phyloP scores from a whole-genome alignment of 2,797 vertebrate species.

The Eurystomus glaucurus region DNA sequence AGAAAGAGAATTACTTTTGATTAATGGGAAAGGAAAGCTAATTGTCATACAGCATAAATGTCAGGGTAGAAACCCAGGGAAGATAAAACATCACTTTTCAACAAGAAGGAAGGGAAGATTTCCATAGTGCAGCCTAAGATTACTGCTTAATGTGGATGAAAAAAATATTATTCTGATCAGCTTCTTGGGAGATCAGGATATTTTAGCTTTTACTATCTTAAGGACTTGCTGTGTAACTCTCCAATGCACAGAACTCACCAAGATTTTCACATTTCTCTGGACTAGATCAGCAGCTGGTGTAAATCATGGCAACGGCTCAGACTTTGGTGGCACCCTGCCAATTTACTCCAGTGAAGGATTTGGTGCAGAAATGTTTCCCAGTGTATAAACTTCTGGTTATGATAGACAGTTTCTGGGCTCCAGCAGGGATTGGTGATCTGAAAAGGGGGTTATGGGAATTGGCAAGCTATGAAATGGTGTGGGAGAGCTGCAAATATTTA shows the following conservation, averaged over 20 bases:
- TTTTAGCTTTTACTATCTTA: conserved; percentile 23
- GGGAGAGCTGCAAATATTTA: conserved; percentile 65
- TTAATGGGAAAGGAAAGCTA: conserved; percentile 59
- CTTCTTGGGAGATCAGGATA: background rate
- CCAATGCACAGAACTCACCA: background rate
- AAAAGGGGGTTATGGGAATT: conserved; percentile 64
- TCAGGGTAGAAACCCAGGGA: conserved; percentile 40
- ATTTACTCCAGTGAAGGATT: conserved; percentile 34
- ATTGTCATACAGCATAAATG: conserved; percentile 54
- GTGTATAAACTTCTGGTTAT: conserved; percentile 65
- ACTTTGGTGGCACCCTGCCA: conserved; percentile 28
- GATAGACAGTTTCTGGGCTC: conserved; percentile 66
- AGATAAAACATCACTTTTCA: conserved; percentile 37
- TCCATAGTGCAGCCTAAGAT: conserved; percentile 9
- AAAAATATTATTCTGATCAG: conserved; percentile 32
- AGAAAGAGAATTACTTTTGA: conserved; percentile 48
- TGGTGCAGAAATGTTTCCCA: conserved; percentile 70
- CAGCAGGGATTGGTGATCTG: conserved; percentile 4
- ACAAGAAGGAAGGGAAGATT: conserved; percentile 4
- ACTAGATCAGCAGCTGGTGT: background rate
- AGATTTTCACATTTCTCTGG: conserved; percentile 14
- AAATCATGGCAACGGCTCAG: background rate
- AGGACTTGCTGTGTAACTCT: background rate
- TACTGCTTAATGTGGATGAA: background rate
- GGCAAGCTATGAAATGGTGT: conserved; percentile 64